Base-by-base conservation (phyloP, 2,888 invertebrate genomes). In the Keiferia lycopersicella region DNA sequence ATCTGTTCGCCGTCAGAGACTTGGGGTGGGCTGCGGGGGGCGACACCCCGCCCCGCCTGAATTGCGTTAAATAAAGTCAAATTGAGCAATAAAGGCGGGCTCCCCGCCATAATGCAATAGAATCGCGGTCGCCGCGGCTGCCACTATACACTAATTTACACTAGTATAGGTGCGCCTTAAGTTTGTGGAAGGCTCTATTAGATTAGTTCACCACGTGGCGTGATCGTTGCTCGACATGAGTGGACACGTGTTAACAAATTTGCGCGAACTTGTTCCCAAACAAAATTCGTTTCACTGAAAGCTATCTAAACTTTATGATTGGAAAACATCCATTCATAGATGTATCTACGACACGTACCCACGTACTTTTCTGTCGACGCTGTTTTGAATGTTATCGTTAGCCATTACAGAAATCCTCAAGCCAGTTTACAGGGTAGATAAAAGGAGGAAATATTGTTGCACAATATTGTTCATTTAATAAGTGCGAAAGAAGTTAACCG, bases 21-120 rank as follows among this genome's bases (percentile, higher is more conserved):
- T 75, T 73, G 73, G 75, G 78, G 78, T 73, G 78, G 77, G 71
- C 56, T 16, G 69, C 65, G 26, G 26, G 26, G 64, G 56, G 66
- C 63, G 66, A 66, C 62, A 66, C 68, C 69, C 70, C 73, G 72
- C 30, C 10, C 70, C 69, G 78, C 79, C 68, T 74, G 83, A 82
- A 83, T 83, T 84, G 86, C 83, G 88, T 89, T 91, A 90, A 91
- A 91, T 90, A 91, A 91, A 91, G 90, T 89, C 89, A 91, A 91
- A 92, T 91, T 91, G 92, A 91, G 90, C 90, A 91, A 91, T 91
- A 92, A 91, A 91, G 88, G 86, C 86, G 78, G 83, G 86, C 81
- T 83, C 77, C 81, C 84, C 84, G 83, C 84, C 77, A 82, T 87
- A 91, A 90, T 88, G 86, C 88, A 84, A 88, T 87, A 83, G 86